Percentiles rank a stretch among this genome's conserved stretches.
These are phyloP conservation scores for Unio pictorum DNA, from an alignment of 2,888 invertebrate species.

Conservation along the genomic window DNA sequence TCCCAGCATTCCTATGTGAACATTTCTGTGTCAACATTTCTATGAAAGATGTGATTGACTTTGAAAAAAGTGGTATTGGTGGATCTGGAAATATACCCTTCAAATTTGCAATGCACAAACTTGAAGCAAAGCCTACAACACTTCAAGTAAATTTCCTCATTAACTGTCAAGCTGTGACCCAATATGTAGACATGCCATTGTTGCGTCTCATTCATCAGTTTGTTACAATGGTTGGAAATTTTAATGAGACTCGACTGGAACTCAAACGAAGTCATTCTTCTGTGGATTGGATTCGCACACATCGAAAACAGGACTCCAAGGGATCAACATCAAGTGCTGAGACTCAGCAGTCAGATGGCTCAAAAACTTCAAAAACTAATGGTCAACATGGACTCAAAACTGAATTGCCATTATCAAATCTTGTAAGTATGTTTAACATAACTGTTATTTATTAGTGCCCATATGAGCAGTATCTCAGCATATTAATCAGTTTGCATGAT, in stretches of 20 bases:
- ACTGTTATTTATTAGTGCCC: too few species aligned
- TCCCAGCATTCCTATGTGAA: slow-evolving; percentile 93
- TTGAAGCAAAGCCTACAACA: slow-evolving; percentile 78
- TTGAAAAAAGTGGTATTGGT: slow-evolving; percentile 72
- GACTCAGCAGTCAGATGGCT: slow-evolving; percentile 59
- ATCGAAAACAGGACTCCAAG: slow-evolving; percentile 69
- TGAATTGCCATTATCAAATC: slow-evolving; percentile 13
- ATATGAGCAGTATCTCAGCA: too few species aligned
- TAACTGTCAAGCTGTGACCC: slow-evolving; percentile 89
- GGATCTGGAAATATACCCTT: slow-evolving; percentile 36
- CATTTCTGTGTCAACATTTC: slow-evolving; percentile 91
- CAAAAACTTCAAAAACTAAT: slow-evolving; percentile 7
- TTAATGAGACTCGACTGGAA: slow-evolving; percentile 93
- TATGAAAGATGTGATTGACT: slow-evolving; percentile 90
- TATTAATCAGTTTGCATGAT: too few species aligned
- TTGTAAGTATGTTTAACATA: too few species aligned
- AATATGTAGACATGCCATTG: slow-evolving; percentile 97
- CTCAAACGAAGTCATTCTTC: slow-evolving; percentile 80
- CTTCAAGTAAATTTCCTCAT: slow-evolving; percentile 92
- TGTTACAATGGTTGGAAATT: slow-evolving; percentile 97
- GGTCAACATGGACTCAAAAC: background rate
- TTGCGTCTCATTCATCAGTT: slow-evolving; percentile 94
- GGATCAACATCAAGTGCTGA: slow-evolving; percentile 65
- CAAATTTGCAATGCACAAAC: slow-evolving; percentile 68
- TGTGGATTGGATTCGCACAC: slow-evolving; percentile 61